A percentile compares a stretch with the other conserved stretches of the same genome.
phyloP scores from a whole-genome alignment of 2,888 invertebrate genomes.

The Nemurella pictetii region DNA sequence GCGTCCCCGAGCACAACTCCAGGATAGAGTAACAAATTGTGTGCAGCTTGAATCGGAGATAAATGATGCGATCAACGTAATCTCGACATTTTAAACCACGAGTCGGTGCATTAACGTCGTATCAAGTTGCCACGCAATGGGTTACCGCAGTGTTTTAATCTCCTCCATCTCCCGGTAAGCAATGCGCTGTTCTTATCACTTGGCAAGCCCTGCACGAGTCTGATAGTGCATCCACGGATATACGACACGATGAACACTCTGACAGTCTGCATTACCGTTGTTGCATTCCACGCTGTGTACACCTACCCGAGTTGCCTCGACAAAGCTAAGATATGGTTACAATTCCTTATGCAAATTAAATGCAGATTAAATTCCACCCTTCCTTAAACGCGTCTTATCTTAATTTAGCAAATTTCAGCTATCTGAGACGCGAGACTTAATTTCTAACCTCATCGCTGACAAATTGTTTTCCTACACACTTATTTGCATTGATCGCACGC shows the following conservation, averaged over 20 bases:
- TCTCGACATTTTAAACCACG: not conserved
- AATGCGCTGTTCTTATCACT: too few species aligned
- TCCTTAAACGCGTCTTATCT: not conserved
- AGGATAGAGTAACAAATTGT: not conserved
- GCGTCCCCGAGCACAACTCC: not conserved
- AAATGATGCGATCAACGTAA: not conserved
- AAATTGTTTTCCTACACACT: not conserved
- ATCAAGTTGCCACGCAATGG: too few species aligned
- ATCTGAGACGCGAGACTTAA: not conserved
- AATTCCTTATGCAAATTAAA: not conserved
- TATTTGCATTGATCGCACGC: not conserved
- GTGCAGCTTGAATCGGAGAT: not conserved
- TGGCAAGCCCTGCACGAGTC: too few species aligned
- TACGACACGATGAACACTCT: too few species aligned
- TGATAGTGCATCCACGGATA: not conserved
- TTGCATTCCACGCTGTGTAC: too few species aligned
- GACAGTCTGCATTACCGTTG: too few species aligned
- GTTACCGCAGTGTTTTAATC: too few species aligned
- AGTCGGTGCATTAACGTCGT: not conserved
- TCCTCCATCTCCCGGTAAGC: not conserved
- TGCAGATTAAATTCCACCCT: not conserved
- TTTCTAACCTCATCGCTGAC: not conserved
- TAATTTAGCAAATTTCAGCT: not conserved
- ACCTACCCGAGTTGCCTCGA: too few species aligned
- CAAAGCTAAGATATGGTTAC: not conserved